Conservation (phyloP, 2,113 vertebrate species). For the Nannobrachium achirus region DNA sequence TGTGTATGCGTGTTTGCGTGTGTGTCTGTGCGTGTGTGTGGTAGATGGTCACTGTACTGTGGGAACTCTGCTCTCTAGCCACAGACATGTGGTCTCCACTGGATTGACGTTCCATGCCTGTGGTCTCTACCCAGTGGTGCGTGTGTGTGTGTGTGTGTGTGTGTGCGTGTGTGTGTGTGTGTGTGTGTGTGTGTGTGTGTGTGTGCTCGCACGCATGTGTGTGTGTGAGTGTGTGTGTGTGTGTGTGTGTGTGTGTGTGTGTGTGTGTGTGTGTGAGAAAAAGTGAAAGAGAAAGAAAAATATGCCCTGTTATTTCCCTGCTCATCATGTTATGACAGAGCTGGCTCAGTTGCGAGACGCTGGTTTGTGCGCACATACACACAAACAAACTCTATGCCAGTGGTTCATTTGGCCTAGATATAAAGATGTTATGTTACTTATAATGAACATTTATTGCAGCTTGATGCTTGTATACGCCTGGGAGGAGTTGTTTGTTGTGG, state of each 20-base stretch:
- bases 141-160: conserved; percentile 4
- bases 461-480: conserved; percentile 12
- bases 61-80: conserved; percentile 53
- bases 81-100: conserved; percentile 76
- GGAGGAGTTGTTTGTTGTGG: conserved; percentile 27
- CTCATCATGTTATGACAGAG: conserved; percentile 23
- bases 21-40: not conserved
- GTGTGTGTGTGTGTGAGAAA: conserved; percentile 20
- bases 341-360: not conserved
- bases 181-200: not conserved
- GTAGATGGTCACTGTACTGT: conserved; percentile 57
- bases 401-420: conserved; percentile 2
- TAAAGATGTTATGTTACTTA: conserved; percentile 20
- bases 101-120: conserved; percentile 62
- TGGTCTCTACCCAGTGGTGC: conserved; percentile 52
- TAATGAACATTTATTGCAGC: conserved; percentile 14
- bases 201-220: not conserved
- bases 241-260: conserved; percentile 12
- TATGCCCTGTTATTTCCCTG: conserved; percentile 30
- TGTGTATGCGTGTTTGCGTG: not conserved
- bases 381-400: not conserved
- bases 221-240: conserved; percentile 1
- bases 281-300: conserved; percentile 24
- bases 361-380: conserved; percentile 18
- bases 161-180: not conserved